phyloP scores from a whole-genome alignment of 2,113 vertebrate species.

The Stictonetta naevosa region DNA sequence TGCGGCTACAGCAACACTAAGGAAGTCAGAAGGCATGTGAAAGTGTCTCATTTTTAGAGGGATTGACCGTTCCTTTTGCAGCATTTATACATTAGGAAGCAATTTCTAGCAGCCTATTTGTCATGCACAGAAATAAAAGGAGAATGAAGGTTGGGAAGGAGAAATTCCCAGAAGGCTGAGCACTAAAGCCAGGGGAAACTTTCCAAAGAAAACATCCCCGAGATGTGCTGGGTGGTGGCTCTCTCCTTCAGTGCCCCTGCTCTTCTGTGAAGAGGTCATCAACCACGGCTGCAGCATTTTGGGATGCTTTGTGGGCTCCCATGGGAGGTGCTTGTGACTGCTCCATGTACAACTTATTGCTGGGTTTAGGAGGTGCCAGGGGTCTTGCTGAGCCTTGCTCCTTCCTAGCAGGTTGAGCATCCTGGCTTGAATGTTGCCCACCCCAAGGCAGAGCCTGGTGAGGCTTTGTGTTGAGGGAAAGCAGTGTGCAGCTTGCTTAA shows the following conservation, averaged over 20 bases:
- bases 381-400: neutral
- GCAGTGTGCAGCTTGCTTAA: fast-evolving
- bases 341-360: fast-evolving
- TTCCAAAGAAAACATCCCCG: neutral
- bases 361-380: neutral
- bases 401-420: too few relatives aligned
- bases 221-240: neutral
- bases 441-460: neutral
- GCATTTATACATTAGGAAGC: neutral
- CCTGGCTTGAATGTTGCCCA: fast-evolving
- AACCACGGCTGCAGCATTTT: fast-evolving
- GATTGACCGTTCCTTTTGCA: neutral
- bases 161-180: neutral
- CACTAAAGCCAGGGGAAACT: neutral
- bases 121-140: neutral
- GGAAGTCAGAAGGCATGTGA: neutral
- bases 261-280: too few relatives aligned
- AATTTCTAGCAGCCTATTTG: neutral
- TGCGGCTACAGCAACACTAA: neutral
- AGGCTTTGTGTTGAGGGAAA: neutral
- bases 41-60: neutral
- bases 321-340: neutral
- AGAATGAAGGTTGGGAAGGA: neutral
- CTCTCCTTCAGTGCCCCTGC: too few relatives aligned
- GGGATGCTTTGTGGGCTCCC: neutral